Evolutionary conservation across 2,113 vertebrate species (phyloP).

Genomic region (Syngnathoides biaculeatus): DNA sequence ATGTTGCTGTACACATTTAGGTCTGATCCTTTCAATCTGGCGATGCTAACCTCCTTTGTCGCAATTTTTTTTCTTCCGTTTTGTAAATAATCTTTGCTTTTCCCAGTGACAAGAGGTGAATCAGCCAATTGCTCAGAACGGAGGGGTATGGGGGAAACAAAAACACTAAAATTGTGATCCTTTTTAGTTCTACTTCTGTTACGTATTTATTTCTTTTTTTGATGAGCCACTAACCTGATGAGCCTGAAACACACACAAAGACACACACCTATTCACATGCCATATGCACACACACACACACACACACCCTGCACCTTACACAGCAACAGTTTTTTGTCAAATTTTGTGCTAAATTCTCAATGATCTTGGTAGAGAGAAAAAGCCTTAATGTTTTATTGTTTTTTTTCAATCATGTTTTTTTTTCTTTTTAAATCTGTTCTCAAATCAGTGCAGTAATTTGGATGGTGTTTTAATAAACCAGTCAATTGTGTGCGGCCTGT

Average conservation of each 20-base stretch:
- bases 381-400: constrained; percentile 8
- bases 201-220: constrained; percentile 34
- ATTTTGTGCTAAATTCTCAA: background rate
- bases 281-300: constrained; percentile 21
- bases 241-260: constrained; percentile 45
- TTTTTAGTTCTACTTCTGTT: constrained; percentile 53
- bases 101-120: constrained; percentile 38
- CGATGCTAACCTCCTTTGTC: background rate
- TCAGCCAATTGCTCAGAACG: constrained; percentile 44
- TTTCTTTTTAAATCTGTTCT: background rate
- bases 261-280: background rate
- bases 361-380: constrained; percentile 1
- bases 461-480: constrained; percentile 7
- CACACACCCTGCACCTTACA: constrained; percentile 50
- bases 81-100: constrained; percentile 68
- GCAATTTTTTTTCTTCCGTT: too few relatives aligned
- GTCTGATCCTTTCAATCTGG: background rate
- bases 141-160: constrained; percentile 6
- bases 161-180: constrained; percentile 54
- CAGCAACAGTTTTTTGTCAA: constrained; percentile 3
- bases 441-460: constrained; percentile 10
- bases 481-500: constrained; percentile 4
- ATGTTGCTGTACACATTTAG: background rate
- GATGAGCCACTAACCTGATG: constrained; percentile 53
- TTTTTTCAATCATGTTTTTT: constrained; percentile 7